Evolutionary conservation across 1,140 invertebrate species (phyloP), one percentile per base, ranked within the genome.

Genomic region (Cydia splendana): DNA sequence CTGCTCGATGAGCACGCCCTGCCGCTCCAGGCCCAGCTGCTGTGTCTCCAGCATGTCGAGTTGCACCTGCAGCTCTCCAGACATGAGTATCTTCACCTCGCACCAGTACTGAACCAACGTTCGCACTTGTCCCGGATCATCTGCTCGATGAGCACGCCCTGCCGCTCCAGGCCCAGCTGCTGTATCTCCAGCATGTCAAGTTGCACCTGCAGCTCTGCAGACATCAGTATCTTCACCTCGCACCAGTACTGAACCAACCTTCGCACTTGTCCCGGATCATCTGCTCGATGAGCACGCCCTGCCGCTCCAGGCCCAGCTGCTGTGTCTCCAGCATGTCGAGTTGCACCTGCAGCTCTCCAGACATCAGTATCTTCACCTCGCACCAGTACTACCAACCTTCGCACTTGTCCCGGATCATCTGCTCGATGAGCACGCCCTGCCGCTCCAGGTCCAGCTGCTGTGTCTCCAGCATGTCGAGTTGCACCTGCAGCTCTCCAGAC

Each of bases 401-500:
- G 85, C 96, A 96, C 87, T 96, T 96, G 83, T 96, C 95, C 78
- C 97, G 94, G 79, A 99, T 99, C 84, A 96, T 95, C 87, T 97
- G 95, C 89, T 99, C 98, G 75, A 99, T 93, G 74, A 96, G 95
- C 4, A 98, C 96, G 51, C 98, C 98, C 89, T 98, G 97, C 67
- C 96, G 95, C 89, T 98, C 98, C 34, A 98, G 94, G 18, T 97
- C 97, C 81, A 96, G 96, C 83, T 98, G 96, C 85, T 98, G 97
- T 65, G 97, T 95, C 88, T 98, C 97, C 82, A 98, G 94, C 83
- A 96, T 94, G 87, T 96, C 95, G 15, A 97, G 94, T 24, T 24
- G 24, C 45, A 94, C 88, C 38, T 94, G 92, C 45, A 93, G 79
- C 62, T 90, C 84, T 12, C 88, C 87, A 3, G 93, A 89, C 80